These are phyloP conservation scores for Chauna torquata DNA, from an alignment of 2,113 vertebrate genomes.

Conservation along the genomic window DNA sequence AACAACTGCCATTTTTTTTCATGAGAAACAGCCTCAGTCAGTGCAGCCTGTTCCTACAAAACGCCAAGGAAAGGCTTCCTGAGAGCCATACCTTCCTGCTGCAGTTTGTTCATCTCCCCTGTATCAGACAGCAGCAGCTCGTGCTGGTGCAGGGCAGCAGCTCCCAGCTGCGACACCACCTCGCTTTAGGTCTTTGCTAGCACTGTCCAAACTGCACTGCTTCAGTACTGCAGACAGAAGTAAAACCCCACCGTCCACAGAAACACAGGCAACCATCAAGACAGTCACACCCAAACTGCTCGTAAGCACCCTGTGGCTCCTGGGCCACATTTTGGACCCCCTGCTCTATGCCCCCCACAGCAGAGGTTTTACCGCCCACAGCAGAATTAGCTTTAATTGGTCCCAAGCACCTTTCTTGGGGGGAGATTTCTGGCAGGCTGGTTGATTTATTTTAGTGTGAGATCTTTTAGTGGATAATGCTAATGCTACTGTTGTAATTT, in stretches of 20 bases:
- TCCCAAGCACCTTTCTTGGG: neutral
- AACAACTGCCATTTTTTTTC: neutral
- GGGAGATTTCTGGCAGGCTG: neutral
- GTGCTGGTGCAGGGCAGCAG: neutral
- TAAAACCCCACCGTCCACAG: neutral
- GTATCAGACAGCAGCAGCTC: neutral
- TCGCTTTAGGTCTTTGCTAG: neutral
- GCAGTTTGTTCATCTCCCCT: neutral
- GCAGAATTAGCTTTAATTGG: neutral
- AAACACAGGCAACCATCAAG: neutral
- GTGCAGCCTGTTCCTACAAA: neutral
- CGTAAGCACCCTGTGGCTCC: neutral
- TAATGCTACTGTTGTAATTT: neutral
- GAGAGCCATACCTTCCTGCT: neutral
- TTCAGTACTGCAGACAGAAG: neutral
- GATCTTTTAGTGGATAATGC: neutral
- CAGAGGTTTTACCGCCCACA: neutral
- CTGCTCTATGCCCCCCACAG: neutral
- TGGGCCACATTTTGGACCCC: neutral
- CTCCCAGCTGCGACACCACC: neutral
- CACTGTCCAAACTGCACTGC: neutral
- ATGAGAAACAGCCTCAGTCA: neutral
- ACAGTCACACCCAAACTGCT: neutral
- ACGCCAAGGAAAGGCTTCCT: neutral
- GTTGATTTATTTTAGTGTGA: neutral